A percentile compares a stretch with the other conserved stretches of the same genome.
Conservation (phyloP, 2,888 invertebrate species). For the Dimorphilus gyrociliatus region DNA sequence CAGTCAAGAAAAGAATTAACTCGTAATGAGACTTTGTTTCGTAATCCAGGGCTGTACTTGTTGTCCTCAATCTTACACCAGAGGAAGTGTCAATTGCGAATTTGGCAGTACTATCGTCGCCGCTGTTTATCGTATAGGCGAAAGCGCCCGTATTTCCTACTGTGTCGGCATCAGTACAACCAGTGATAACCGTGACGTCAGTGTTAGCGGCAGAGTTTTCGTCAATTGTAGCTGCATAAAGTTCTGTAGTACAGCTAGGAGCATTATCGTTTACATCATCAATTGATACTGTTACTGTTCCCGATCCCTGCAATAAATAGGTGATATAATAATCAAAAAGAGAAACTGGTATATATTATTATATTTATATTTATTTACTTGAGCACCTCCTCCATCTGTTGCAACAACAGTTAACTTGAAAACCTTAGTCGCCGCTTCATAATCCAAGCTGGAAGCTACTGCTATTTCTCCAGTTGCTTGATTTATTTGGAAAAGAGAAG, state of each 20-base stretch:
- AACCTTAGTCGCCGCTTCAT: no score
- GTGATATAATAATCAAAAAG: no score
- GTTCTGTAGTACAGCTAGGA: slow-evolving; percentile 4
- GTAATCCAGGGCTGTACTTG: slow-evolving; percentile 14
- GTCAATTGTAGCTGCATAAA: neutral
- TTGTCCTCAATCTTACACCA: no score
- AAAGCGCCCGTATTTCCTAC: neutral
- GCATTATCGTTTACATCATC: slow-evolving; percentile 9
- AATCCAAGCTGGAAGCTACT: no score
- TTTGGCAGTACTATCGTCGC: slow-evolving; percentile 11
- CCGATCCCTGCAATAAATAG: no score
- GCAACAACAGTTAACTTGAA: no score
- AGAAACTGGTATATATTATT: no score
- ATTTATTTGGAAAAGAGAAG: no score
- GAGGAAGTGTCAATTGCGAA: slow-evolving; percentile 12
- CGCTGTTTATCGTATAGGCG: slow-evolving; percentile 10
- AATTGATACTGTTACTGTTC: slow-evolving; percentile 7
- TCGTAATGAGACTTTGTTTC: slow-evolving; percentile 13
- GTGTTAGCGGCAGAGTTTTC: slow-evolving; percentile 1
- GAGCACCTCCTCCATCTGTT: no score
- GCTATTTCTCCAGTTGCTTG: no score
- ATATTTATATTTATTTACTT: no score
- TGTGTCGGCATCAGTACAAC: slow-evolving; percentile 6
- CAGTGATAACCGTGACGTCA: neutral
- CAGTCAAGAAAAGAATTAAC: no score